Evolutionary conservation across 2,113 vertebrate genomes (phyloP).

Genomic region (Vireo altiloquus): DNA sequence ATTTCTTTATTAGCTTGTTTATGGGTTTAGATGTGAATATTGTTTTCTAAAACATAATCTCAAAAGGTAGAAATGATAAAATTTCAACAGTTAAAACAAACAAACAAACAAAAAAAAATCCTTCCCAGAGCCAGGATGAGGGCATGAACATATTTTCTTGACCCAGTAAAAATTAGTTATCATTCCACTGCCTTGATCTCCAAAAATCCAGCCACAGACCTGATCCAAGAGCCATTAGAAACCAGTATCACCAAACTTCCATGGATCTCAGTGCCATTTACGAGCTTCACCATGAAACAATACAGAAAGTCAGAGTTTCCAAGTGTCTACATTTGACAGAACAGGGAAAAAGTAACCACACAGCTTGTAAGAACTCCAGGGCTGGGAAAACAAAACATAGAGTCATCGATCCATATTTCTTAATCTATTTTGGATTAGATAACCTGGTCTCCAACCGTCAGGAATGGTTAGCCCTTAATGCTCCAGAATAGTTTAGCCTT

Average conservation of each 20-base stretch:
- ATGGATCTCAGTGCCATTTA: background rate
- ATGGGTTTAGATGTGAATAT: background rate
- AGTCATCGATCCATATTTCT: background rate
- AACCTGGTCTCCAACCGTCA: background rate
- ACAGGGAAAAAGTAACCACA: background rate
- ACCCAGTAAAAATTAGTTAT: background rate
- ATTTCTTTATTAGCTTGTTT: background rate
- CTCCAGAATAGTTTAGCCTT: background rate
- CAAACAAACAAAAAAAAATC: background rate
- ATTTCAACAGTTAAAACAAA: background rate
- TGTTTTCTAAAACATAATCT: background rate
- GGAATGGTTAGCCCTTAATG: background rate
- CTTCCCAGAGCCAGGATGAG: background rate
- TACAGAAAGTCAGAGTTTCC: background rate
- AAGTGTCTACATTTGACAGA: background rate
- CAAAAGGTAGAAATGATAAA: background rate
- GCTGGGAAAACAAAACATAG: background rate
- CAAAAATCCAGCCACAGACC: background rate
- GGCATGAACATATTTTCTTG: background rate
- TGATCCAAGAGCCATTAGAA: background rate
- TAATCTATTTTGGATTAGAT: background rate
- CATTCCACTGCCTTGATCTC: background rate
- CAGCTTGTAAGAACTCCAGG: background rate
- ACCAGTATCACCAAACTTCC: background rate
- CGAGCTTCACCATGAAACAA: background rate